Evolutionary conservation across 1,140 invertebrate genomes (phyloP).

Genomic region (Drosophila lacertosa): DNA sequence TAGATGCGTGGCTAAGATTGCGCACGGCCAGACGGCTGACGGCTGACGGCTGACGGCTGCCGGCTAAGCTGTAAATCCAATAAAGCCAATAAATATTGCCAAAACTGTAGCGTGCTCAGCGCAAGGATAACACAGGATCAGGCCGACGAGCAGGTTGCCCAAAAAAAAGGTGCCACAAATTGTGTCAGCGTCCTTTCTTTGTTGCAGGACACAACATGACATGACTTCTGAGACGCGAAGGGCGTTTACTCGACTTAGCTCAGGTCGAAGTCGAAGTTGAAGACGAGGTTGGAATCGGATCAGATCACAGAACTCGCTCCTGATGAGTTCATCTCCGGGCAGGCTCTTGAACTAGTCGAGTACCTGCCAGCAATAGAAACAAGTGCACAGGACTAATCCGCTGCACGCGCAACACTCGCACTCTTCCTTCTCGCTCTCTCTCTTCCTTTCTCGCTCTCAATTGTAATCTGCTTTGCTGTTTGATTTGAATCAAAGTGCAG

Average conservation of each 20-base stretch:
- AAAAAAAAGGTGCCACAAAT: conserved; percentile 63
- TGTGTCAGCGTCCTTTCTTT: conserved; percentile 69
- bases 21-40: conserved; percentile 24
- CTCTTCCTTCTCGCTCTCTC: conserved; percentile 26
- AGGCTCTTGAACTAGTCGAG: conserved; percentile 60
- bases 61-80: conserved; percentile 77
- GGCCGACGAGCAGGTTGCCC: conserved; percentile 31
- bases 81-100: conserved; percentile 80
- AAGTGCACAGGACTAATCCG: conserved; percentile 72
- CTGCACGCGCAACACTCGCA: conserved; percentile 61
- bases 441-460: conserved; percentile 50
- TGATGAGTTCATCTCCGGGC: conserved; percentile 68
- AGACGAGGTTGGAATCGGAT: conserved; percentile 46
- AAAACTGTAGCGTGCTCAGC: conserved; percentile 62
- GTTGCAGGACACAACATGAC: conserved; percentile 79
- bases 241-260: conserved; percentile 82
- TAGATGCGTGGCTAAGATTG: conserved; percentile 66
- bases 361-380: conserved; percentile 36
- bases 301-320: conserved; percentile 36
- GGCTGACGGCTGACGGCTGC: background rate
- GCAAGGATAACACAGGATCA: conserved; percentile 49
- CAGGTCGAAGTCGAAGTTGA: conserved; percentile 26
- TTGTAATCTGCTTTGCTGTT: conserved; percentile 77
- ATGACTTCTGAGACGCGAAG: conserved; percentile 72
- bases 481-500: conserved; percentile 80